Percentiles rank a stretch among this genome's conserved stretches.
phyloP scores from a whole-genome alignment of 2,113 vertebrate species.

The Hippocampus zosterae region DNA sequence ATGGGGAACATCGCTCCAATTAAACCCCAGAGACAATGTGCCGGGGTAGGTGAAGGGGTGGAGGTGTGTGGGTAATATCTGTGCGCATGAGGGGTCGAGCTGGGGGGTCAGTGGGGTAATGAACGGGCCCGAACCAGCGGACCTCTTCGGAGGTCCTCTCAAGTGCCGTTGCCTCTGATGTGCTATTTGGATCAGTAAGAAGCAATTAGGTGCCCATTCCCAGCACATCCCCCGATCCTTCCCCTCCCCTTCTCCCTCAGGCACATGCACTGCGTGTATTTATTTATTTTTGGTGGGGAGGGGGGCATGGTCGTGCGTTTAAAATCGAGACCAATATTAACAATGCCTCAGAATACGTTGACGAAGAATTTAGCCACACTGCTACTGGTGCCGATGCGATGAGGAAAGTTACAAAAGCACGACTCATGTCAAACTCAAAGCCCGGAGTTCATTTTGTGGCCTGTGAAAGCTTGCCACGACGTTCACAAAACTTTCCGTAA shows the following conservation, averaged over 20 bases:
- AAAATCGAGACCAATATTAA: constrained; percentile 15
- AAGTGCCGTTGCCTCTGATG: constrained; percentile 73
- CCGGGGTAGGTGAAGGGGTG: constrained; percentile 61
- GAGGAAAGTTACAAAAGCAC: background rate
- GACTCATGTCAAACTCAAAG: background rate
- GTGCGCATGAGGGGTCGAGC: constrained; percentile 58
- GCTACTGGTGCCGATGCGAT: background rate
- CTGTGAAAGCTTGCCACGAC: too few species aligned
- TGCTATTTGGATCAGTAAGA: constrained; percentile 78
- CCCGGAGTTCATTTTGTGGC: too few species aligned
- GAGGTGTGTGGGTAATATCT: constrained; percentile 66
- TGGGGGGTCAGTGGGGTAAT: constrained; percentile 73
- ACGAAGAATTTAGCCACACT: background rate
- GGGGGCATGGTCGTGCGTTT: constrained; percentile 22
- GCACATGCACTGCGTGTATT: constrained; percentile 22
- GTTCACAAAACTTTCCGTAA: too few species aligned
- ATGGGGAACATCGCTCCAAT: constrained; percentile 79
- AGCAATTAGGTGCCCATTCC: constrained; percentile 71
- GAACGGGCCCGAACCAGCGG: constrained; percentile 60
- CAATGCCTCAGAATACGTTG: background rate
- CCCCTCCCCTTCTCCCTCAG: constrained; percentile 44
- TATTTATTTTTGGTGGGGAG: constrained; percentile 14
- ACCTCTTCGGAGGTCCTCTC: constrained; percentile 70
- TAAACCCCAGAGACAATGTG: constrained; percentile 77
- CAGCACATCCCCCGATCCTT: constrained; percentile 56